Evolutionary conservation across 2,888 invertebrate genomes (phyloP), one percentile per base, ranked within the genome.

Genomic region (Caenorhabditis virilis): DNA sequence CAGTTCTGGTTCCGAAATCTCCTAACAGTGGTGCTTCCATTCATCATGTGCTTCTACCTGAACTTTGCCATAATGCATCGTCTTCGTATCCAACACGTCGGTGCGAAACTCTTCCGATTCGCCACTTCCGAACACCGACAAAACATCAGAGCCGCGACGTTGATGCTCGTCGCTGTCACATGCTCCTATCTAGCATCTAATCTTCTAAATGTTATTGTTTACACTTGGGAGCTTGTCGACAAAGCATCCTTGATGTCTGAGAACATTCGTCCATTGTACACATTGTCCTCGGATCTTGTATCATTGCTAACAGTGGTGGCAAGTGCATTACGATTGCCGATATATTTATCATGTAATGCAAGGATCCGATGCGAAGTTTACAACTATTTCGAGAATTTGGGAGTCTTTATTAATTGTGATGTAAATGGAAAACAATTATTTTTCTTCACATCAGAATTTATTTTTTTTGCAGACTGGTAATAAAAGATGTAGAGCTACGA

Each of bases 1-100:
- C 63, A 80, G 71, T 80, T 78, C 67, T 79, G 78, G 77, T 76
- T 78, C 56, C 71, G 80, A 1, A 78, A 73, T 55, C 62, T 79
- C 22, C 60, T 78, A 46, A 74, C 73, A 39, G 72, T 77, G 15
- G 76, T 77, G 35, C 52, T 79, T 11, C 80, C 80, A 2, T 80
- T 80, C 64, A 64, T 76, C 23, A 69, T 78, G 27, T 70, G 73
- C 26, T 67, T 79, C 59, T 72, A 74, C 52, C 75, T 81, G 36
- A 80, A 80, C 49, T 59, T 77, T 20, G 70, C 69, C 16, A 81
- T 81, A 20, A 77, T 81, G 48, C 63, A 69, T 15, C 72, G 77
- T 1, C 71, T 80, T 1, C 62, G 78, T 15, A 68, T 75, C 25
- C 79, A 80, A 46, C 78, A 79, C 51, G 60, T 70, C 38, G 79